These are phyloP conservation scores for Plecotus auritus DNA, from an alignment of 2,113 vertebrate genomes.

Conservation along the genomic window DNA sequence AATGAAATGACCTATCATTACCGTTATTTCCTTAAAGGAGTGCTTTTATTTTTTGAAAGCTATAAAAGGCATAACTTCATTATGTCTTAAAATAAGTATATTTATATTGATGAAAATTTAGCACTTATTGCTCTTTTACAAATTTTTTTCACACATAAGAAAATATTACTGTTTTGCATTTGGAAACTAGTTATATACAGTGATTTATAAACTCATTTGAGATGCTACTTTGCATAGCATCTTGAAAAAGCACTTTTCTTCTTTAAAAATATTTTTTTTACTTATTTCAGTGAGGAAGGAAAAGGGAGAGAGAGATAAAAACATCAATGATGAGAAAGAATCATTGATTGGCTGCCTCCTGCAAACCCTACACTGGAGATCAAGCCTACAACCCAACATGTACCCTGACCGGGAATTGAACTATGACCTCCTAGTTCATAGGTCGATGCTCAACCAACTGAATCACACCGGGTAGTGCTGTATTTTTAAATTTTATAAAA, in stretches of 20 bases:
- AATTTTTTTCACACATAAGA: neutral
- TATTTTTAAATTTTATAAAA: neutral
- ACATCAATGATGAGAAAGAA: too few species aligned
- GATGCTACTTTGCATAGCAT: neutral
- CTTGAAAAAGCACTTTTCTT: neutral
- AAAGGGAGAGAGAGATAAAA: too few species aligned
- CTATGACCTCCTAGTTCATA: too few species aligned
- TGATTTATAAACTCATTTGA: neutral
- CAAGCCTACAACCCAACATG: too few species aligned
- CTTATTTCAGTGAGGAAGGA: too few species aligned
- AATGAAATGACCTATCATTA: neutral
- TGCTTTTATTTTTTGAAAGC: neutral
- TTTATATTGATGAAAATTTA: neutral
- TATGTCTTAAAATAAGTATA: neutral
- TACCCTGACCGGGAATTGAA: too few species aligned
- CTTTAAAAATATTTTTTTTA: neutral
- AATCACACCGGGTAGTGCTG: too few species aligned
- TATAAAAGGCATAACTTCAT: neutral
- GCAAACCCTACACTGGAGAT: too few species aligned
- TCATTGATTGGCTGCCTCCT: too few species aligned
- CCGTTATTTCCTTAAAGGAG: neutral
- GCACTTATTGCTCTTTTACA: neutral
- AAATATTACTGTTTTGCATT: neutral
- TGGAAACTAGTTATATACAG: neutral
- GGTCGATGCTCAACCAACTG: too few species aligned